These are phyloP conservation scores for Delia radicum DNA, from an alignment of 1,140 invertebrate species.

Conservation along the genomic window DNA sequence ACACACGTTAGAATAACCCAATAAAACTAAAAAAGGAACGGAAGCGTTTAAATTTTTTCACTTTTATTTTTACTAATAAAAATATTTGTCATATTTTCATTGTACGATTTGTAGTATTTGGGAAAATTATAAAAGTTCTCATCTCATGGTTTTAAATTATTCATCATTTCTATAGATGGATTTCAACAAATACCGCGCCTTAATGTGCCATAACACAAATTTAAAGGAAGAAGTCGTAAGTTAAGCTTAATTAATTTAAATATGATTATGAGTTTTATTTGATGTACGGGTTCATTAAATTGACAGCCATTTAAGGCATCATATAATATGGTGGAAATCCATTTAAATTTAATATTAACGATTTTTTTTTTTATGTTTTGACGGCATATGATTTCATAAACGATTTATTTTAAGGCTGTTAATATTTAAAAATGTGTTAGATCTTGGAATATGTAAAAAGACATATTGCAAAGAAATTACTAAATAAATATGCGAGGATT, in stretches of 20 bases:
- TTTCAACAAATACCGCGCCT: not conserved
- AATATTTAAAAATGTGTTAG: not conserved
- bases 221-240: not conserved
- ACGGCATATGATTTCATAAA: not conserved
- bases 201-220: not conserved
- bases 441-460: not conserved
- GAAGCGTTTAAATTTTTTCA: constrained; percentile 6
- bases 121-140: not conserved
- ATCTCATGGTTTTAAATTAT: not conserved
- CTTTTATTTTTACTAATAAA: constrained; percentile 8
- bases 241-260: not conserved
- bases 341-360: not conserved
- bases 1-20: not conserved
- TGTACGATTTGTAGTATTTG: not conserved
- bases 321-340: not conserved
- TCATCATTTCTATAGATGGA: not conserved
- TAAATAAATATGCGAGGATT: no score
- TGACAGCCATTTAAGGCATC: not conserved
- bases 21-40: not conserved
- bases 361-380: not conserved
- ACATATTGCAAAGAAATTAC: no score
- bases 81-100: constrained; percentile 5
- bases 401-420: not conserved
- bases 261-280: not conserved
- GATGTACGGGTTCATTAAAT: not conserved